Conservation (phyloP, 2,113 vertebrate genomes). For the Patagioenas fasciata region DNA sequence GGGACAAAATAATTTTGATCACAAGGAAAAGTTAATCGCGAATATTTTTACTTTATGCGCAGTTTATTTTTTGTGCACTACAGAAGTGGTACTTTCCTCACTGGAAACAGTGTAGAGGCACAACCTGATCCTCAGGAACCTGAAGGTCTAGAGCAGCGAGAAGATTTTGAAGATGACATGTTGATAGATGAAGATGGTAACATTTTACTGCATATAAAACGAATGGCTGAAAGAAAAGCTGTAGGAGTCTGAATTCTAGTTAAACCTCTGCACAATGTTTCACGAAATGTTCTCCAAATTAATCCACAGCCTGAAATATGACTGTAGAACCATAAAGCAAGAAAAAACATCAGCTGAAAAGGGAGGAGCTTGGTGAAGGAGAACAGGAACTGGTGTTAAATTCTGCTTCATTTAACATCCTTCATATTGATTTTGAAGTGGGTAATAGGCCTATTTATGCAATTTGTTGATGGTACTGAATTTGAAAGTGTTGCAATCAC, state of each 20-base stretch:
- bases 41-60: neutral
- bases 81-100: neutral
- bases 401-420: neutral
- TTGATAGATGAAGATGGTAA: neutral
- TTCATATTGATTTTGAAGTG: neutral
- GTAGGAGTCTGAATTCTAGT: neutral
- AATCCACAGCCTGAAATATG: neutral
- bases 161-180: neutral
- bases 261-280: neutral
- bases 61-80: neutral
- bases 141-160: neutral
- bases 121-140: neutral
- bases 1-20: neutral
- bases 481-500: neutral
- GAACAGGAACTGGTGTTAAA: neutral
- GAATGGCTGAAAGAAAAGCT: neutral
- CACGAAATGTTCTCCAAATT: neutral
- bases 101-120: neutral
- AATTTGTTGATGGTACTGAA: neutral
- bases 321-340: neutral
- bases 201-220: neutral
- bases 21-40: neutral
- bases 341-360: neutral
- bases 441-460: neutral
- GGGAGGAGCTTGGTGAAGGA: neutral